phyloP scores from a whole-genome alignment of 2,113 vertebrate genomes.

The Delphinus delphis region DNA sequence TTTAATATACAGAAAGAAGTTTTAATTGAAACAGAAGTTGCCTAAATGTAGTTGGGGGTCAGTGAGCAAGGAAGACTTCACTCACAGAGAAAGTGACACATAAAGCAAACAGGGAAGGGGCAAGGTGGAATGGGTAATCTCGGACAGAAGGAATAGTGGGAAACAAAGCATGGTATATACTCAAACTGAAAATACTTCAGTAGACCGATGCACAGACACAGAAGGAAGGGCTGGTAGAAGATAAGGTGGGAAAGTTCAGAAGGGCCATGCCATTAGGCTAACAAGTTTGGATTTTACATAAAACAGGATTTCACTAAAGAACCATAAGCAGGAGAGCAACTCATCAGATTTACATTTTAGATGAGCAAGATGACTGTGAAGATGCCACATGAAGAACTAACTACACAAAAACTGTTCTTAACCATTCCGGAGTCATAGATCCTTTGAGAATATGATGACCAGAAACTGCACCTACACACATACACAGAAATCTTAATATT shows the following conservation, averaged over 20 bases:
- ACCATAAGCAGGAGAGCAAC: background rate
- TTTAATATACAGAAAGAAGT: background rate
- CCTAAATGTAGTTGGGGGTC: background rate
- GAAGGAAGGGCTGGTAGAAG: background rate
- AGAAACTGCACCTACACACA: background rate
- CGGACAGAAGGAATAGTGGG: background rate
- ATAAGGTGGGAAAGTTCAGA: too few relatives aligned
- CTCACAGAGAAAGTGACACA: background rate
- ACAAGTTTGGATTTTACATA: background rate
- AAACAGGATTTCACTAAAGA: background rate
- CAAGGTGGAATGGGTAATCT: background rate
- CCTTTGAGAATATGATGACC: background rate
- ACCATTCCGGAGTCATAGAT: background rate
- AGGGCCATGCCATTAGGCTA: background rate
- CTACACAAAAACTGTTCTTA: background rate
- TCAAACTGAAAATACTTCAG: background rate
- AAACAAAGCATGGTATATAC: background rate
- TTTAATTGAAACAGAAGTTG: background rate
- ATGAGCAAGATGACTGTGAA: background rate
- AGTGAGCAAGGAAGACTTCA: background rate
- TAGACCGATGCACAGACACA: accelerated
- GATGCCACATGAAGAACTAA: background rate
- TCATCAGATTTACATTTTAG: background rate
- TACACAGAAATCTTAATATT: background rate
- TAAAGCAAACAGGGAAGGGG: background rate